Evolutionary conservation across 1,140 invertebrate genomes (phyloP).

Genomic region (Halyomorpha halys): DNA sequence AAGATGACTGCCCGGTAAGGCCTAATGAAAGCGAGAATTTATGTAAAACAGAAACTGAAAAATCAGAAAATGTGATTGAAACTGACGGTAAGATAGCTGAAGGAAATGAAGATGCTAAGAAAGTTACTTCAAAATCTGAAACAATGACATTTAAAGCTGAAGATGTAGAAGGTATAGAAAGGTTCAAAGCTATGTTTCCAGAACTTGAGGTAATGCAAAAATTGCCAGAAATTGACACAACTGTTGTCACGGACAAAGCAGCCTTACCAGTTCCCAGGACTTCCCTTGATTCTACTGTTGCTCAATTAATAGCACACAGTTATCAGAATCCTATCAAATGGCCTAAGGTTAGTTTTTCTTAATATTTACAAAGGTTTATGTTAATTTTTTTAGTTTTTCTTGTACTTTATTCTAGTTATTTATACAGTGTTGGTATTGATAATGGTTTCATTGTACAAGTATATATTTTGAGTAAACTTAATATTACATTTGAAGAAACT

Average conservation of each 20-base stretch:
- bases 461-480: too few relatives aligned
- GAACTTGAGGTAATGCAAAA: conserved; percentile 60
- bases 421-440: background rate
- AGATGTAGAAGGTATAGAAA: conserved; percentile 31
- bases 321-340: conserved; percentile 45
- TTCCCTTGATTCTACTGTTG: conserved; percentile 45
- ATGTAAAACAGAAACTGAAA: conserved; percentile 28
- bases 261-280: conserved; percentile 21
- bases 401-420: background rate
- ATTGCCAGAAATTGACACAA: conserved; percentile 49
- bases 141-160: background rate
- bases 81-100: conserved; percentile 25
- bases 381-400: background rate
- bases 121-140: conserved; percentile 3
- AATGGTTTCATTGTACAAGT: too few relatives aligned
- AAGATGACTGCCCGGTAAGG: background rate
- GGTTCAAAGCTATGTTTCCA: conserved; percentile 57
- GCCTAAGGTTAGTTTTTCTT: conserved; percentile 42
- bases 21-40: conserved; percentile 23
- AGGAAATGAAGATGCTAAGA: conserved; percentile 18
- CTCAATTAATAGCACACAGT: conserved; percentile 47
- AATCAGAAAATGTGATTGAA: conserved; percentile 29
- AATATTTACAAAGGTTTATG: too few relatives aligned
- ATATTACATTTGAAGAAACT: too few relatives aligned
- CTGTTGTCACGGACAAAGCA: conserved; percentile 37